Evolutionary conservation across 2,888 invertebrate species (phyloP).

Genomic region (Ethmia dodecea): DNA sequence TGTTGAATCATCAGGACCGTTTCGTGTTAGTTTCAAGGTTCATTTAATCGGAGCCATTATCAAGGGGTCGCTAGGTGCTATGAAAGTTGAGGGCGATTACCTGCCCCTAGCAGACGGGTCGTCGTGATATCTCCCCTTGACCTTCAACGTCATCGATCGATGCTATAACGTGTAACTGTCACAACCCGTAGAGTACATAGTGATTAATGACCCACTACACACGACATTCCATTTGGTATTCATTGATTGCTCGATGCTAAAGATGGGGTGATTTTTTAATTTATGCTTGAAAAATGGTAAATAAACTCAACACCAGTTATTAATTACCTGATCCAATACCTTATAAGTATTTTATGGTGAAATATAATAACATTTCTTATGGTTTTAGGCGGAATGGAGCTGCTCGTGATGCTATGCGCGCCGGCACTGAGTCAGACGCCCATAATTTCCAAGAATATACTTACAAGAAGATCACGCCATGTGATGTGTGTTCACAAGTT

Average conservation of each 20-base stretch:
- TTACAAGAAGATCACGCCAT: slow-evolving; percentile 96
- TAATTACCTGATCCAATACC: neutral
- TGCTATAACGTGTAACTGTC: slow-evolving; percentile 45
- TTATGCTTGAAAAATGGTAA: neutral
- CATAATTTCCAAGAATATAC: slow-evolving; percentile 96
- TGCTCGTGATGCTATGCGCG: slow-evolving; percentile 77
- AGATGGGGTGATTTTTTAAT: slow-evolving; percentile 7
- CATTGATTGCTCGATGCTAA: slow-evolving; percentile 25
- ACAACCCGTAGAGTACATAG: slow-evolving; percentile 30
- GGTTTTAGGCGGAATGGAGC: slow-evolving; percentile 85
- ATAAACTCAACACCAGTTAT: neutral
- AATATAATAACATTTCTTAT: slow-evolving; percentile 4
- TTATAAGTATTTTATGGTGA: neutral
- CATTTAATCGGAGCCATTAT: slow-evolving; percentile 29
- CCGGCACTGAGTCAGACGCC: slow-evolving; percentile 82
- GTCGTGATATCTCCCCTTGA: slow-evolving; percentile 43
- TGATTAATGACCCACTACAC: slow-evolving; percentile 43
- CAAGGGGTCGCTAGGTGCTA: slow-evolving; percentile 31
- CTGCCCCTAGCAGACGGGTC: slow-evolving; percentile 30
- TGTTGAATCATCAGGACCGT: slow-evolving; percentile 14
- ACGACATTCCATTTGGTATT: slow-evolving; percentile 16
- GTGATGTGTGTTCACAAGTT: slow-evolving; percentile 95
- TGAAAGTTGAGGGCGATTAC: slow-evolving; percentile 23
- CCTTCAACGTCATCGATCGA: slow-evolving; percentile 61
- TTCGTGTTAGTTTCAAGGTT: slow-evolving; percentile 19